Evolutionary conservation across 2,113 vertebrate genomes (phyloP).

Genomic region (Lepisosteus oculatus): DNA sequence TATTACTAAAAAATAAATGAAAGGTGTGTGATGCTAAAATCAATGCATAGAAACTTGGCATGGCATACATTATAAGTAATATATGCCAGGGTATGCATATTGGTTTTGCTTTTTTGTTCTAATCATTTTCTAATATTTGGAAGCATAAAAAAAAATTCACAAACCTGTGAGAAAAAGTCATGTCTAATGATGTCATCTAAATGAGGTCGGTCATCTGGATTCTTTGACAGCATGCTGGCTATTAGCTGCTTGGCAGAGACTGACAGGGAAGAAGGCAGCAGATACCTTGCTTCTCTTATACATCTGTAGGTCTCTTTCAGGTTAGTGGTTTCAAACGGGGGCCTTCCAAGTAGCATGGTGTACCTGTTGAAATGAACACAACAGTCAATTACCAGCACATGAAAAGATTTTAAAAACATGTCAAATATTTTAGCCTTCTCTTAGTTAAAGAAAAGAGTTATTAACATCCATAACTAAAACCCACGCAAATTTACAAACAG

Average conservation of each 20-base stretch:
- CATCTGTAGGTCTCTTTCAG: constrained; percentile 95
- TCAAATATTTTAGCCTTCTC: too few relatives aligned
- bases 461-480: too few relatives aligned
- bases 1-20: neutral
- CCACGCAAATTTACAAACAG: too few relatives aligned
- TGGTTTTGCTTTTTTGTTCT: too few relatives aligned
- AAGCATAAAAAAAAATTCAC: neutral
- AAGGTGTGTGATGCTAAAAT: neutral
- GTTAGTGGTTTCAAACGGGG: constrained; percentile 96
- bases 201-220: constrained; percentile 84
- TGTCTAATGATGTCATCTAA: constrained; percentile 89
- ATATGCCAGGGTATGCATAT: too few relatives aligned
- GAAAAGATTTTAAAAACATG: too few relatives aligned
- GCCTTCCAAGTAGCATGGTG: constrained; percentile 92
- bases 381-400: neutral
- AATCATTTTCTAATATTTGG: neutral
- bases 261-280: constrained; percentile 83
- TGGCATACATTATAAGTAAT: neutral
- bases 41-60: neutral
- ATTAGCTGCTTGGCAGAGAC: constrained; percentile 88
- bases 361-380: constrained; percentile 69
- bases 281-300: constrained; percentile 91
- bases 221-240: constrained; percentile 85
- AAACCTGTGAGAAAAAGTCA: constrained; percentile 90
- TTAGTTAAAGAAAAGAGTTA: too few relatives aligned